Evolutionary conservation across 2,888 invertebrate species (phyloP), one percentile per base, ranked within the genome.

Genomic region (Sympetrum striolatum): DNA sequence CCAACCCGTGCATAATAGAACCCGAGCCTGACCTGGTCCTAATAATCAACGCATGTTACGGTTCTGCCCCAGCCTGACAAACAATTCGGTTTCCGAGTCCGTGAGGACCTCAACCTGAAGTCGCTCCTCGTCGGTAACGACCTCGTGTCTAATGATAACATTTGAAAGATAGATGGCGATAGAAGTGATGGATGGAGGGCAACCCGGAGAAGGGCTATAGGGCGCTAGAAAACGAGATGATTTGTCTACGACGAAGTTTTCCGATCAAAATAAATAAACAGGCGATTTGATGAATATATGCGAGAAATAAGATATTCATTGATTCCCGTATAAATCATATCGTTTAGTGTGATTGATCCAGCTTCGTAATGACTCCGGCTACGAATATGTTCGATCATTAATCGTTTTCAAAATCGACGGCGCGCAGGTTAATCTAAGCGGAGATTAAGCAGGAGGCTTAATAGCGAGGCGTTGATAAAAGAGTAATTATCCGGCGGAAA

Each of bases 251-350:
- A 73, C 73, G 31, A 31, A 31, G 25, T 73, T 73, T 73, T 3
- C 73, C 73, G 73, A 25, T 31, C 25, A 73, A 73, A 53, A 82
- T 58, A 82, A 82, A 82, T 82, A 58, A 82, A 82, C 82, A 82
- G n/a, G 8, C 18, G 14, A 35, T 35, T 53, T 58, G 82, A 82
- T 82, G 58, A 82, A 82, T 82, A 31, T 58, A 31, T 31, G 31
- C 82, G 18, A 31, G 82, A 35, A 58, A 35, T 82, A 53, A 58
- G 31, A 58, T 58, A 82, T 82, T 82, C 82, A 82, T 82, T 35
- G 58, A 31, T 58, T 31, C 58, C 58, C 35, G 53, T 53, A 82
- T 82, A 53, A 82, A 82, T 82, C 31, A 35, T 82, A 44, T 10
- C 35, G 58, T 82, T 82, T 35, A 58, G 48, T 53, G 39, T 82